Evolutionary conservation across 1,140 invertebrate genomes (phyloP), one percentile per base, ranked within the genome.

Genomic region (Drosophila equinoxialis): DNA sequence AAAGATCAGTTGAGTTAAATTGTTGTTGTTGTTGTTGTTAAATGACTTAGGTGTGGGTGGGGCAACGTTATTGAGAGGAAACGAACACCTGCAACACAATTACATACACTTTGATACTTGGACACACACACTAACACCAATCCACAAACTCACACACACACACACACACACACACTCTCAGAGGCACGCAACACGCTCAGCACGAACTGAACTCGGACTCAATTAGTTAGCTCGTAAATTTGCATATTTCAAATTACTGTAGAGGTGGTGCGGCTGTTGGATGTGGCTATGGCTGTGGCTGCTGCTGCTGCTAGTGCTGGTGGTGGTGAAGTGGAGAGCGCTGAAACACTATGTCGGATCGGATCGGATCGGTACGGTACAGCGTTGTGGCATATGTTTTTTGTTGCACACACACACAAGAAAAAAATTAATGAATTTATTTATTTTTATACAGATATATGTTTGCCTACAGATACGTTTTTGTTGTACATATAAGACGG

Each of bases 171-270:
- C 54, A 61, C 68, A 62, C 59, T 39, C 63, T 63, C 57, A 30
- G 48, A 65, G 59, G 14, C 55, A 55, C 39, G 17, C 26, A 37
- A 51, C 45, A 51, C 45, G 45, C 45, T 51, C 45, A 51, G 45
- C 45, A 51, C 39, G 65, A 77, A 70, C 64, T 74, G 70, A 70
- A 77, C 80, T 79, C 69, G 62, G 72, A 87, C 85, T 90, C 81
- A 87, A 87, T 87, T 84, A 89, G 80, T 87, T 89, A 87, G 84
- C 77, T 87, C 84, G 81, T 84, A 84, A 84, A 87, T 87, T 89
- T 87, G 84, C 84, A 87, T 87, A 87, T 89, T 87, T 83, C 65
- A 60, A 77, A 84, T 84, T 68, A 84, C 80, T 74, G 77, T 81
- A 62, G 79, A 87, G 67, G 71, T 75, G 68, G 60, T 51, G 33